Evolutionary conservation across 23 tunicate genomes (phyloP).

Genomic region (Ascidia mentula): DNA sequence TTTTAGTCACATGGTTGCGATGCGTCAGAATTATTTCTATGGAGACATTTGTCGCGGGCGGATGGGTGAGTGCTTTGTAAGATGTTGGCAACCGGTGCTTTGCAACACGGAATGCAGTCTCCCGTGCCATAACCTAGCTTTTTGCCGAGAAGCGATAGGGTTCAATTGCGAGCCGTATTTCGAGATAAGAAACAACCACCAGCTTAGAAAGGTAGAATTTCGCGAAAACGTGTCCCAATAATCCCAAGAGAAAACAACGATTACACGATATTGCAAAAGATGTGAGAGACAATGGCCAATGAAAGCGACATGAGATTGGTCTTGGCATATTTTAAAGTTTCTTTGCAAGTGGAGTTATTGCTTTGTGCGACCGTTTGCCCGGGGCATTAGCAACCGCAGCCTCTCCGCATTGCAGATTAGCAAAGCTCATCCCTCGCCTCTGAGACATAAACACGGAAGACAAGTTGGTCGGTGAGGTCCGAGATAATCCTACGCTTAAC

Average conservation of each 20-base stretch:
- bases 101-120: background rate
- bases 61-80: background rate
- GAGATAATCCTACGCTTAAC: background rate
- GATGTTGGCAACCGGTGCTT: background rate
- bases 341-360: no score
- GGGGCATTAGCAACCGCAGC: background rate
- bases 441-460: conserved; percentile 8
- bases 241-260: background rate
- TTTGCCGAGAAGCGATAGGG: background rate
- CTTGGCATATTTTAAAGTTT: no score
- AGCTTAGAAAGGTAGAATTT: conserved; percentile 11
- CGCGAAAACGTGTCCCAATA: background rate
- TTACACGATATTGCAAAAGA: no score
- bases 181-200: conserved; percentile 1
- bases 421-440: background rate
- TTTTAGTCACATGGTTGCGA: no score
- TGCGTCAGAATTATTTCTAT: no score
- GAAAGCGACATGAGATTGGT: no score
- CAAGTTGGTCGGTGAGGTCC: background rate
- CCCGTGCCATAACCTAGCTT: background rate
- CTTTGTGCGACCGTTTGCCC: background rate
- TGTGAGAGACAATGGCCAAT: no score
- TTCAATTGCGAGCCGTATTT: background rate
- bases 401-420: background rate
- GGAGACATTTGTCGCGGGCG: background rate